Percentiles rank a stretch among this genome's conserved stretches.
Evolutionary conservation across 2,797 vertebrate genomes (phyloP).

Genomic region (Cetoscarus ocellatus): DNA sequence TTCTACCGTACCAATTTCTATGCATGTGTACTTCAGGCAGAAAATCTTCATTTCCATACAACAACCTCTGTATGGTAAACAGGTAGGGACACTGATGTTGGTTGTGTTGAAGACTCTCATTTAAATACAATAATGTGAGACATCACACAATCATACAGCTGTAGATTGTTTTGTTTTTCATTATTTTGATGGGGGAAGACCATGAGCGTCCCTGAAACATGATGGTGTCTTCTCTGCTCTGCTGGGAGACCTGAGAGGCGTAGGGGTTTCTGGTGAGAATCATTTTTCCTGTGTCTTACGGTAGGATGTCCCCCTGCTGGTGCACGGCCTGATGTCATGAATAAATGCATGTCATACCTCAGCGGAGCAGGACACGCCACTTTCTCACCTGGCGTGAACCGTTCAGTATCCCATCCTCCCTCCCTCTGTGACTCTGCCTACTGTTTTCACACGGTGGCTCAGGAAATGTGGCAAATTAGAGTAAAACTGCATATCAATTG

Average conservation of each 20-base stretch:
- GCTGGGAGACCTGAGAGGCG: conserved; percentile 36
- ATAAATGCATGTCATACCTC: conserved; percentile 80
- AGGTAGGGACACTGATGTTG: conserved; percentile 19
- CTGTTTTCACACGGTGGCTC: conserved; percentile 47
- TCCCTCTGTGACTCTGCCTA: conserved; percentile 9
- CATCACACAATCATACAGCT: conserved; percentile 16
- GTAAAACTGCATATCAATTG: no score
- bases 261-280: conserved; percentile 49
- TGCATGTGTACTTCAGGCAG: conserved; percentile 30
- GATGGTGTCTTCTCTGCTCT: conserved; percentile 25
- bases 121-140: conserved; percentile 44
- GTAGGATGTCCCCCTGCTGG: conserved; percentile 37
- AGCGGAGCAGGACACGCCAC: conserved; percentile 26
- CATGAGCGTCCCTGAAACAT: conserved; percentile 5
- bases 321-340: conserved; percentile 74
- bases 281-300: conserved; percentile 16
- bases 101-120: conserved; percentile 39
- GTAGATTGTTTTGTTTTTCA: conserved; percentile 31
- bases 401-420: conserved; percentile 42
- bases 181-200: conserved; percentile 14
- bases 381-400: conserved; percentile 50
- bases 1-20: conserved; percentile 32
- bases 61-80: conserved; percentile 58
- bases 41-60: conserved; percentile 65
- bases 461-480: conserved; percentile 9